Conservation (phyloP, 92 coral and sea anemone species). For the Porites lobata region DNA sequence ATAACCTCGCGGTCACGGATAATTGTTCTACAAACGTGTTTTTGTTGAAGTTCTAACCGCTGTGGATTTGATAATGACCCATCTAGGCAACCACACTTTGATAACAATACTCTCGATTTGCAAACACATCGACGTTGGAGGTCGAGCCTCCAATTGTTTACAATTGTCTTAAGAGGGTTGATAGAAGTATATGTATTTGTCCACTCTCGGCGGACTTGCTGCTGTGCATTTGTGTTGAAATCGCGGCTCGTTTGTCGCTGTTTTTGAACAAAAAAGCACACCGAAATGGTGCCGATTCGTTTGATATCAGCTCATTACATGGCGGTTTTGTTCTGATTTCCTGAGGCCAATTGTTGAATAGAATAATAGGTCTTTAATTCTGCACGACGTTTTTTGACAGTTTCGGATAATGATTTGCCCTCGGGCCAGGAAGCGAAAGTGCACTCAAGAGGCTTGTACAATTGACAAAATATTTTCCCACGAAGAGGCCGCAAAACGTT, state of each 20-base stretch:
- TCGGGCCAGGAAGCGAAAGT: slow-evolving; percentile 71
- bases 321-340: slow-evolving; percentile 71
- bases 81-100: slow-evolving; percentile 40
- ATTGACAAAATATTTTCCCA: slow-evolving; percentile 89
- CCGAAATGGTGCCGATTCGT: slow-evolving; percentile 66
- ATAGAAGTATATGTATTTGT: neutral
- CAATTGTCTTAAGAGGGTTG: slow-evolving; percentile 37
- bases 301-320: slow-evolving; percentile 59
- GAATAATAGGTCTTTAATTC: slow-evolving; percentile 65
- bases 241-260: slow-evolving; percentile 57
- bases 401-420: slow-evolving; percentile 46
- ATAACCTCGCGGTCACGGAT: slow-evolving; percentile 39
- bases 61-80: slow-evolving; percentile 48
- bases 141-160: slow-evolving; percentile 44
- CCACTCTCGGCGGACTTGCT: neutral
- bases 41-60: slow-evolving; percentile 64
- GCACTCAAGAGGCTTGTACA: slow-evolving; percentile 68
- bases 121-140: slow-evolving; percentile 56
- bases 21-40: slow-evolving; percentile 46
- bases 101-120: slow-evolving; percentile 45
- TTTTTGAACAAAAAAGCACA: slow-evolving; percentile 30
- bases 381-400: slow-evolving; percentile 46
- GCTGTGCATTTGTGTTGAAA: neutral
- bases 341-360: slow-evolving; percentile 65
- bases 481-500: slow-evolving; percentile 85